A percentile compares a stretch with the other conserved stretches of the same genome.
These are phyloP conservation scores for Dryobotodes eremita DNA, from an alignment of 2,888 invertebrate species.

Conservation along the genomic window DNA sequence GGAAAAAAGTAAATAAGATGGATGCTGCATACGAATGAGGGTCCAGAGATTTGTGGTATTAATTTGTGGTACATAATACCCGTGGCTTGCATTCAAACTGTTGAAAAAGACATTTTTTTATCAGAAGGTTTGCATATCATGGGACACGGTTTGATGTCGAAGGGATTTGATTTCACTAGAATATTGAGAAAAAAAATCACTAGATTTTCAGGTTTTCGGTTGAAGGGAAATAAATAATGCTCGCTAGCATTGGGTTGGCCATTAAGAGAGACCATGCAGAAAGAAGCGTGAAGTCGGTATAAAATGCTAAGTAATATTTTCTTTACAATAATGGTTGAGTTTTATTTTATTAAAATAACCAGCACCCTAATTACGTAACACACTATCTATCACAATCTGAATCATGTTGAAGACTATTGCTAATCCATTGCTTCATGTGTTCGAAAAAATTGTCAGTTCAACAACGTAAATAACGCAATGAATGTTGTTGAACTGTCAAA, in stretches of 20 bases:
- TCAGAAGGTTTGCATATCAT: constrained; percentile 60
- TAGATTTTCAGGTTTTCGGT: neutral
- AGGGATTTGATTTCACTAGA: constrained; percentile 38
- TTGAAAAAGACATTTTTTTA: constrained; percentile 64
- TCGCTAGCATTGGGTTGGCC: neutral
- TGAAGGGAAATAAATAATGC: neutral
- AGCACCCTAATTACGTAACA: too few relatives aligned
- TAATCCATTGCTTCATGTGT: too few relatives aligned
- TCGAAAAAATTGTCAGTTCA: too few relatives aligned
- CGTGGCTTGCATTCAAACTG: constrained; percentile 68
- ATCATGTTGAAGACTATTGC: too few relatives aligned
- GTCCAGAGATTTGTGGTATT: constrained; percentile 62
- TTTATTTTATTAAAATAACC: too few relatives aligned
- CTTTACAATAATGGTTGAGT: neutral
- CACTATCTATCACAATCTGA: too few relatives aligned
- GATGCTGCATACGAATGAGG: constrained; percentile 75
- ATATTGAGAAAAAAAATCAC: constrained; percentile 5
- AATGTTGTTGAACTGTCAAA: too few relatives aligned
- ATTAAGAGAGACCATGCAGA: neutral
- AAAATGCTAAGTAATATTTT: neutral
- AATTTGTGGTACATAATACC: constrained; percentile 64
- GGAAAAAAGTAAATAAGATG: constrained; percentile 73
- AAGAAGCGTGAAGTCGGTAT: neutral
- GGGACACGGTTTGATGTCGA: constrained; percentile 28
- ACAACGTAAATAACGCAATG: too few relatives aligned